A percentile compares a stretch with the other conserved stretches of the same genome.
Evolutionary conservation across 2,888 invertebrate genomes (phyloP).

Genomic region (Hypomecis punctinalis): DNA sequence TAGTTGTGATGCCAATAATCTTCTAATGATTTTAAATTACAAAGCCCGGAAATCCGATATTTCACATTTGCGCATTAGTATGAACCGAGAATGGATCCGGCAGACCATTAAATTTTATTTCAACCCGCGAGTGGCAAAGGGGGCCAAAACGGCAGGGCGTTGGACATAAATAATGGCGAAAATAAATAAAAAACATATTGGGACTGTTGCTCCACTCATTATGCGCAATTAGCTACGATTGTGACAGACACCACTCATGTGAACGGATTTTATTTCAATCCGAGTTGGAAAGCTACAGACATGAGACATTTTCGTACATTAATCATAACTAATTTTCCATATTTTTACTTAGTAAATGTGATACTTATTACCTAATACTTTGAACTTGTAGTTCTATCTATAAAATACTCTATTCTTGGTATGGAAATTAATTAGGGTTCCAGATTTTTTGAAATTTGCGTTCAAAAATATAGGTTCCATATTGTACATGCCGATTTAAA

Average conservation of each 20-base stretch:
- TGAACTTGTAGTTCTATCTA: too few relatives aligned
- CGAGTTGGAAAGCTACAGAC: constrained; percentile 45
- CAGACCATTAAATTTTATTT: constrained; percentile 83
- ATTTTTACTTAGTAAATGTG: too few relatives aligned
- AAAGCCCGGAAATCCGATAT: constrained; percentile 79
- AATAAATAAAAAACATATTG: constrained; percentile 76
- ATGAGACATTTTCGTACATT: constrained; percentile 51
- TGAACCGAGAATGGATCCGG: constrained; percentile 62
- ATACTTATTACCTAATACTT: too few relatives aligned
- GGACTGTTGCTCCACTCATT: constrained; percentile 79
- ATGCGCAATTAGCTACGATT: constrained; percentile 85
- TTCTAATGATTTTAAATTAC: constrained; percentile 52
- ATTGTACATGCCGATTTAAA: background rate
- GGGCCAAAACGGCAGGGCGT: constrained; percentile 72
- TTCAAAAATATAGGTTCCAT: too few relatives aligned
- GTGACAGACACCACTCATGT: constrained; percentile 79
- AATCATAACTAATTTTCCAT: too few relatives aligned
- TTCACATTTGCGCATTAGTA: constrained; percentile 65
- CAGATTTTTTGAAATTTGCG: too few relatives aligned
- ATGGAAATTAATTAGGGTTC: too few relatives aligned
- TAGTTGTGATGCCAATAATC: constrained; percentile 38
- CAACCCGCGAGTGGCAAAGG: constrained; percentile 69
- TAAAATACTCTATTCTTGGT: too few relatives aligned
- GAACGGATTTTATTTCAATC: constrained; percentile 74
- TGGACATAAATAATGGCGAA: constrained; percentile 76